phyloP scores from a whole-genome alignment of 2,113 vertebrate genomes.

The Eleginops maclovinus region DNA sequence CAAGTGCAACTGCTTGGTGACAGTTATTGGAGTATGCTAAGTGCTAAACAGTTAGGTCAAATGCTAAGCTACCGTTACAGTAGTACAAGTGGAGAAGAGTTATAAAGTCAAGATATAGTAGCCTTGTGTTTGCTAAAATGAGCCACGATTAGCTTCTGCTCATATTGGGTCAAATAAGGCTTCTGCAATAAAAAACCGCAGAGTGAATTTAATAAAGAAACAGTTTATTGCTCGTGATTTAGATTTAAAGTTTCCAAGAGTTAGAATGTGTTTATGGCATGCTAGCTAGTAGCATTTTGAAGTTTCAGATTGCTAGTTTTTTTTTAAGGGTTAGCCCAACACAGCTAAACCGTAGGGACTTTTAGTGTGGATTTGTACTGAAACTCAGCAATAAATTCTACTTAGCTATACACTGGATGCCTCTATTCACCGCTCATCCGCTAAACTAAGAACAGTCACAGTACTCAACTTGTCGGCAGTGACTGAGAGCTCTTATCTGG shows the following conservation, averaged over 20 bases:
- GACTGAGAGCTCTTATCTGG: slow-evolving; percentile 70
- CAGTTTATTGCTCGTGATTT: not conserved
- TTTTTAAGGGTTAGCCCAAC: not conserved
- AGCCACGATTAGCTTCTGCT: not conserved
- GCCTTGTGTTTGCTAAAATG: not conserved
- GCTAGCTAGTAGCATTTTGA: not conserved
- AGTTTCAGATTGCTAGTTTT: not conserved
- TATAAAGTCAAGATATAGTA: not conserved
- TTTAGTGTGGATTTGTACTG: not conserved
- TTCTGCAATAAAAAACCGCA: not conserved
- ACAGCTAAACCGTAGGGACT: not conserved
- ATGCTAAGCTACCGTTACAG: not conserved
- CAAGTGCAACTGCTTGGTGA: not conserved
- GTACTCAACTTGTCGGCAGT: slow-evolving; percentile 72
- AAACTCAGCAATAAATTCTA: slow-evolving; percentile 50
- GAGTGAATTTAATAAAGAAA: not conserved
- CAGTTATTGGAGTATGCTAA: not conserved
- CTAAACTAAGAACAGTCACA: slow-evolving; percentile 62
- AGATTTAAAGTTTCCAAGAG: not conserved
- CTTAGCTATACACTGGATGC: slow-evolving; percentile 56
- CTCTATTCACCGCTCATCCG: slow-evolving; percentile 54
- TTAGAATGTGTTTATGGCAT: not conserved
- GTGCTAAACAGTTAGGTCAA: not conserved
- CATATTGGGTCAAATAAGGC: not conserved
- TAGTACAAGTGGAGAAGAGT: not conserved